A percentile compares a stretch with the other conserved stretches of the same genome.
Evolutionary conservation across 2,888 invertebrate genomes (phyloP).

Genomic region (Bombyx huttoni): DNA sequence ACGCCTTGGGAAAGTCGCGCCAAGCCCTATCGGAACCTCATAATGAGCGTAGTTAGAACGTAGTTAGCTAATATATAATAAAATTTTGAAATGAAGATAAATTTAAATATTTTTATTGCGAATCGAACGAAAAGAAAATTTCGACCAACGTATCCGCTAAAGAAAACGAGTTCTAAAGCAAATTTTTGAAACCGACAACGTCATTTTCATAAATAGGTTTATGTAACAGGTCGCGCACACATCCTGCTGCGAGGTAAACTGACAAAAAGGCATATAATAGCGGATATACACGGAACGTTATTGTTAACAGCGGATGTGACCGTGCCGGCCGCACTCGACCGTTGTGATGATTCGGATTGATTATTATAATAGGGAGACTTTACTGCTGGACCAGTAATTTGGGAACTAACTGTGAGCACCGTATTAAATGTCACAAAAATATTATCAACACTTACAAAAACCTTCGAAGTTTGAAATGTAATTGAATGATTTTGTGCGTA

Average conservation of each 20-base stretch:
- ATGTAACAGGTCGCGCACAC: slow-evolving; percentile 18
- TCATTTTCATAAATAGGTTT: slow-evolving; percentile 12
- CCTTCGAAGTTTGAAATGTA: too few relatives aligned
- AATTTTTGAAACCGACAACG: background rate
- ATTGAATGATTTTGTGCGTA: too few relatives aligned
- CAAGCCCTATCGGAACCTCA: too few relatives aligned
- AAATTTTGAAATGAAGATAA: too few relatives aligned
- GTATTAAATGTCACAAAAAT: background rate
- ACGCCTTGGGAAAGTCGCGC: too few relatives aligned
- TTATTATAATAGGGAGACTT: background rate
- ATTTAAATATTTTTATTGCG: too few relatives aligned
- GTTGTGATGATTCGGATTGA: background rate
- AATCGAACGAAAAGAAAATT: background rate
- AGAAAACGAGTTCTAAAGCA: background rate
- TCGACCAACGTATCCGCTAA: too few relatives aligned
- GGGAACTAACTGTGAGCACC: background rate
- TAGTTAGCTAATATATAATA: too few relatives aligned
- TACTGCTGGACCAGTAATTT: background rate
- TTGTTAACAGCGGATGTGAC: slow-evolving; percentile 16
- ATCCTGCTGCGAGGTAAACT: slow-evolving; percentile 30
- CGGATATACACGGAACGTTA: slow-evolving; percentile 26
- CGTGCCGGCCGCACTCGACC: slow-evolving; percentile 1
- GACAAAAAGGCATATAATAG: slow-evolving; percentile 62
- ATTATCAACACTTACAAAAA: too few relatives aligned
- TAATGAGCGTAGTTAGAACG: too few relatives aligned